Evolutionary conservation across 2,888 invertebrate genomes (phyloP).

Genomic region (Agrypnus murinus): DNA sequence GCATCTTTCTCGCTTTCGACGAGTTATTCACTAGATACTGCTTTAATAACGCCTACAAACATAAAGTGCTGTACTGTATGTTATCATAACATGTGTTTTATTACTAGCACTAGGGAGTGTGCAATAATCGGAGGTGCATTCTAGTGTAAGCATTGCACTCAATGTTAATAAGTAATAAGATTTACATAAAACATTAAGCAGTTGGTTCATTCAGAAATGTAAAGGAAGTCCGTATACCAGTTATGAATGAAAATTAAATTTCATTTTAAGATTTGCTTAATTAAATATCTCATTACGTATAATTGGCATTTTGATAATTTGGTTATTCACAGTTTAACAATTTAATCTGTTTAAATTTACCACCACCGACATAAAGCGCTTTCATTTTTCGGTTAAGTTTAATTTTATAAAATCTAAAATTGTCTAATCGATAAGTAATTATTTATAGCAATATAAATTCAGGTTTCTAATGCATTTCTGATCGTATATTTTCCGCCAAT

Average conservation of each 20-base stretch:
- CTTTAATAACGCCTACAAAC: slow-evolving; percentile 17
- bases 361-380: no score
- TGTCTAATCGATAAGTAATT: no score
- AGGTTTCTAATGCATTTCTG: slow-evolving; percentile 15
- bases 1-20: slow-evolving; percentile 24
- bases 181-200: slow-evolving; percentile 7
- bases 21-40: neutral
- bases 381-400: no score
- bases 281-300: no score
- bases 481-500: slow-evolving; percentile 28
- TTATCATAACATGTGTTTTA: slow-evolving; percentile 1
- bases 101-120: neutral
- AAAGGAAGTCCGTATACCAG: neutral
- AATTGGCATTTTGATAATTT: no score
- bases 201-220: slow-evolving; percentile 11
- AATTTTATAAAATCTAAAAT: no score
- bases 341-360: no score
- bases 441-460: no score
- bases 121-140: slow-evolving; percentile 13
- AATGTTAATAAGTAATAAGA: slow-evolving; percentile 18
- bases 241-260: no score
- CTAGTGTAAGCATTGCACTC: neutral
- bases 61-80: slow-evolving; percentile 9
- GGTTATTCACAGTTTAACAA: no score
- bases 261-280: no score